Base-by-base conservation (phyloP, 2,113 vertebrate species). In the Sisor rabdophorus region DNA sequence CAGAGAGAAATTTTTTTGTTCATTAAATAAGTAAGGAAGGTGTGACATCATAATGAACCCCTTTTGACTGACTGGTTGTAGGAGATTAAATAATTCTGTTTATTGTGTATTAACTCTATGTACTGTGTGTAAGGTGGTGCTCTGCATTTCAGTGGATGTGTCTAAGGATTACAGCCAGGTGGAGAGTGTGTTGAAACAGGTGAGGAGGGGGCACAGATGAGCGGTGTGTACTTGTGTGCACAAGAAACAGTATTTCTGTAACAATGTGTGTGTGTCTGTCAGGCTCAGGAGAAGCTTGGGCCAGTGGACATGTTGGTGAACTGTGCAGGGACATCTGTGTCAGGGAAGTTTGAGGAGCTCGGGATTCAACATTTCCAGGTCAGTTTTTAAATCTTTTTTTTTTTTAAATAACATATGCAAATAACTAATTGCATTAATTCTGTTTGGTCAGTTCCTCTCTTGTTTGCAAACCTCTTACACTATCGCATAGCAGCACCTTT, bases 261-360 rank as follows among this genome's bases (percentile, higher is more conserved):
- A 11, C 32, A 2, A 50, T 4, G 30, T 63, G 47, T 61, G 24
- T 26, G 3, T 54, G 26, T 47, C 64, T 32, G 2, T 61, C 81
- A 99, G 97, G 96, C 97, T 85, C 96, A 99, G 79, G 97, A 99
- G 86, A 98, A 98, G 81, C 82, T 99, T 77, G 97, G 97, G 1
- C 97, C 97, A 0, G 97, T 99, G 78, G 97, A 99, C 84, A 97
- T 99, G 97, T 92, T 99, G 40, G 93, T 99, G 50, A 98, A 99
- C 86, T 98, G 97, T 78, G 97, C 97, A 3, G 97, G 97, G 75
- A 92, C 50, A 1, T 86, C 97, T 9, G 1, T 95, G 74, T 89
- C 94, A 71, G 95, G 89, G 80, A 98, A 94, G 83, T 99, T 99
- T 89, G 97, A 99, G 83, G 95, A 98, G 50, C 85, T 97, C 40